A percentile compares a stretch with the other conserved stretches of the same genome.
Evolutionary conservation across 2,113 vertebrate genomes (phyloP).

Genomic region (Butastur rufipennis): DNA sequence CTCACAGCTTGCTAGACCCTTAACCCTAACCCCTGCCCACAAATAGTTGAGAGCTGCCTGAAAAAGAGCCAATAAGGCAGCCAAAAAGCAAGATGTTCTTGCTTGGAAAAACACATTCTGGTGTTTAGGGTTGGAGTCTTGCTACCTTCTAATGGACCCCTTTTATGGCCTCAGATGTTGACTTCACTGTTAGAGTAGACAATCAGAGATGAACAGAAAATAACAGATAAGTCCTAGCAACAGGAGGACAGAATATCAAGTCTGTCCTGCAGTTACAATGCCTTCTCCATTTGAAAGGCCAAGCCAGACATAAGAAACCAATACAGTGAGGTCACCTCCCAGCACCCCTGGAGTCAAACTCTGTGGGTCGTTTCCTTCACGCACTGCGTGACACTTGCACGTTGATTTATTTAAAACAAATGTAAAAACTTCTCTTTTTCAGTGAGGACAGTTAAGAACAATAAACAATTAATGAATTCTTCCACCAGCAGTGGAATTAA

Average conservation of each 20-base stretch:
- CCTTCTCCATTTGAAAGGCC: not conserved
- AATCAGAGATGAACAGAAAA: not conserved
- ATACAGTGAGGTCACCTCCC: not conserved
- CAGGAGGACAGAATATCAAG: not conserved
- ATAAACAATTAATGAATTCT: constrained; percentile 19
- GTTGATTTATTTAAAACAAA: constrained; percentile 62
- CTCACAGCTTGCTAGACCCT: constrained; percentile 51
- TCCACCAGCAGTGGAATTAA: not conserved
- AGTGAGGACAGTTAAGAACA: constrained; percentile 28
- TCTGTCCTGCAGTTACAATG: not conserved
- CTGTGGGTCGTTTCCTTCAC: not conserved
- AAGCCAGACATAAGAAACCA: constrained; percentile 6
- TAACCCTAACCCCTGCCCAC: constrained; percentile 3
- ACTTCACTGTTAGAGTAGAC: constrained; percentile 22
- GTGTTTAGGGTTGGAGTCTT: not conserved
- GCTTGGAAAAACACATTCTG: constrained; percentile 17
- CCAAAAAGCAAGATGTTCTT: constrained; percentile 24
- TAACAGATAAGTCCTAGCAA: not conserved
- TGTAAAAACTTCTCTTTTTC: constrained; percentile 38
- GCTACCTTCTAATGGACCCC: constrained; percentile 43
- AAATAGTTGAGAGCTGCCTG: constrained; percentile 32
- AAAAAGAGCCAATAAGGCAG: constrained; percentile 33
- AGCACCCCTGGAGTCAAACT: not conserved
- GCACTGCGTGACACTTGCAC: not conserved
- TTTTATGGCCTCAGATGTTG: constrained; percentile 29